Evolutionary conservation across 2,888 invertebrate species (phyloP).

Genomic region (Blastobasis lacticolella): DNA sequence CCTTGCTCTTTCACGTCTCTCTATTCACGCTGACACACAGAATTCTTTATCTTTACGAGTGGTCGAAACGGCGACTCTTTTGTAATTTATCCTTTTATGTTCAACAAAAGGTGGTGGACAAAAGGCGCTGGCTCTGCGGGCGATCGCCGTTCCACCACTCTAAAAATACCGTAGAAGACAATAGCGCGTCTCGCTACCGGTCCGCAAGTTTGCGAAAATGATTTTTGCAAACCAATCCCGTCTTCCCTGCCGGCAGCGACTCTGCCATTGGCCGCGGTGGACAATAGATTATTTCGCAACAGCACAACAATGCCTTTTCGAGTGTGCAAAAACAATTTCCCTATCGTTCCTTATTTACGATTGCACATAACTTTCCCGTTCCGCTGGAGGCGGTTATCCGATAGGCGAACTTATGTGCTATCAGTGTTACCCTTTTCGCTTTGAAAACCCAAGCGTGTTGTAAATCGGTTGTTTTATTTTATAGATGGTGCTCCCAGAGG

Average conservation of each 20-base stretch:
- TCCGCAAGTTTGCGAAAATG: conserved; percentile 52
- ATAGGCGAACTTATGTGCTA: conserved; percentile 52
- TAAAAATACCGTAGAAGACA: conserved; percentile 46
- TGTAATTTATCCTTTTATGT: conserved; percentile 64
- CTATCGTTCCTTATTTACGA: conserved; percentile 37
- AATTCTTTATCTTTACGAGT: conserved; percentile 66
- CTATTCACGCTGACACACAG: conserved; percentile 49
- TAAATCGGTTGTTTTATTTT: conserved; percentile 73
- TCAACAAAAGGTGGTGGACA: conserved; percentile 57
- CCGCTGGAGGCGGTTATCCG: conserved; percentile 33
- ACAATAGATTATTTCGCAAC: conserved; percentile 52
- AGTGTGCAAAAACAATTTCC: conserved; percentile 32
- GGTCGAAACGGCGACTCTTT: conserved; percentile 51
- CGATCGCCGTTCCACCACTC: conserved; percentile 38
- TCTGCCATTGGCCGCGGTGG: conserved; percentile 47
- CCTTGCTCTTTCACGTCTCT: conserved; percentile 56
- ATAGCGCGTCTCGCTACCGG: conserved; percentile 47
- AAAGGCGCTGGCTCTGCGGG: conserved; percentile 44
- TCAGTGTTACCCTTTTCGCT: conserved; percentile 58
- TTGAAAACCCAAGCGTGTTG: conserved; percentile 60
- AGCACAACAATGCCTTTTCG: conserved; percentile 20
- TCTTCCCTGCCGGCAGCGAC: conserved; percentile 36
- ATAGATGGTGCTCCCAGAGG: conserved; percentile 61
- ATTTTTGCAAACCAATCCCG: conserved; percentile 69
- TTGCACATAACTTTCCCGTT: conserved; percentile 35